Conservation (phyloP, 2,113 vertebrate species). For the Rafetus swinhoei region DNA sequence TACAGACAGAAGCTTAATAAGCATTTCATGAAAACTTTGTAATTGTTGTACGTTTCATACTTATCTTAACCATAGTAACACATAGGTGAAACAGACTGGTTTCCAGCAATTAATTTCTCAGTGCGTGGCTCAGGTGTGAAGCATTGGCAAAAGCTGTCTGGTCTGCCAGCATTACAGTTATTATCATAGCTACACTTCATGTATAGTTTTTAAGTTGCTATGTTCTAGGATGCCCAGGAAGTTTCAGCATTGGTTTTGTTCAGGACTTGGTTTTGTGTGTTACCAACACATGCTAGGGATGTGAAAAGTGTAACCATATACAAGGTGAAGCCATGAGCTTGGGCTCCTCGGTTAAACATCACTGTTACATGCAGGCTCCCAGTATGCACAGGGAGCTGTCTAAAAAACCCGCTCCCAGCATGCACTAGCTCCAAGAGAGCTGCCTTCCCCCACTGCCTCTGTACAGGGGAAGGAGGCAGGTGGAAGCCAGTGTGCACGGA, state of each 20-base stretch:
- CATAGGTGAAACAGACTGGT: not conserved
- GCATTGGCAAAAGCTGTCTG: not conserved
- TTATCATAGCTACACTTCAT: not conserved
- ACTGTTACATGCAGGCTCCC: no score
- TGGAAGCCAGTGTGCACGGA: no score
- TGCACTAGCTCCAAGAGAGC: no score
- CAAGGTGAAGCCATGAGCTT: no score
- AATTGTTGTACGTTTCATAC: not conserved
- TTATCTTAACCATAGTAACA: not conserved
- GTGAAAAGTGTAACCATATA: no score
- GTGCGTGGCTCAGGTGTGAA: not conserved
- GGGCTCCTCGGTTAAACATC: no score
- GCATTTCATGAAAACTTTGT: not conserved
- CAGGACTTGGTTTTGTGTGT: not conserved
- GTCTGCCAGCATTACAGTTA: not conserved
- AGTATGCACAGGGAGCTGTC: no score
- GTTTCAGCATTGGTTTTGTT: not conserved
- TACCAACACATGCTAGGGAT: not conserved
- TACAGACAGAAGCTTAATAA: not conserved
- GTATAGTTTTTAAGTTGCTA: constrained; percentile 7
- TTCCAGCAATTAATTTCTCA: not conserved
- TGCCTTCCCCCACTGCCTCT: no score
- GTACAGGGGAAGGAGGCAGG: no score
- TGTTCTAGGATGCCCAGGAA: not conserved
- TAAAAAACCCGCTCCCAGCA: no score